phyloP scores from a whole-genome alignment of 2,888 invertebrate genomes.

The Drosophila neutralis region DNA sequence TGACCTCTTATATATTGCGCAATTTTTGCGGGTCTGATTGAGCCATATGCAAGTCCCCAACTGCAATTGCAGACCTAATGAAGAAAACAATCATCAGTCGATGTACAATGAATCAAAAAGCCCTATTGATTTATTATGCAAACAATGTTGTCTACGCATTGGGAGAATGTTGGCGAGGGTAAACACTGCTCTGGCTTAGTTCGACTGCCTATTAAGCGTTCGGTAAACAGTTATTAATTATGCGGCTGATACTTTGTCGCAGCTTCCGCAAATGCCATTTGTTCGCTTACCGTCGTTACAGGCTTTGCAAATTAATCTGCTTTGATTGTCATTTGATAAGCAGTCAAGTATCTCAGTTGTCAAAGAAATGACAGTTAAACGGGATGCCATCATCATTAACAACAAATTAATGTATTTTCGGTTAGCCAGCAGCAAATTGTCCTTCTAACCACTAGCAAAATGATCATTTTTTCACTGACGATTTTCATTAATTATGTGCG shows the following conservation, averaged over 20 bases:
- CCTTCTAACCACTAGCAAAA: background rate
- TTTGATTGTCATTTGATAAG: conserved; percentile 73
- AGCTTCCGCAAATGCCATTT: conserved; percentile 60
- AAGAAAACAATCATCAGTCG: conserved; percentile 65
- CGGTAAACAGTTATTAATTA: conserved; percentile 77
- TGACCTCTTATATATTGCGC: conserved; percentile 51
- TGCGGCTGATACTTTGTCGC: conserved; percentile 41
- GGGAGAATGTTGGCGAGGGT: background rate
- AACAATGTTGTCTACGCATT: conserved; percentile 45
- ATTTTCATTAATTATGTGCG: conserved; percentile 7
- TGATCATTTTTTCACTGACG: background rate
- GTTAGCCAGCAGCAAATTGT: conserved; percentile 1
- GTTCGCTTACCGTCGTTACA: conserved; percentile 46
- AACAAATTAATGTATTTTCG: conserved; percentile 35
- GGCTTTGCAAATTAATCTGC: conserved; percentile 68
- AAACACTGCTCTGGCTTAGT: conserved; percentile 44
- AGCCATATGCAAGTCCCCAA: conserved; percentile 23
- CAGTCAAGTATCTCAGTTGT: conserved; percentile 36
- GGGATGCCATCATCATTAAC: conserved; percentile 42
- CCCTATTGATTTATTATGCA: conserved; percentile 72
- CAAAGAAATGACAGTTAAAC: conserved; percentile 58
- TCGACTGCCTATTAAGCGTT: conserved; percentile 63
- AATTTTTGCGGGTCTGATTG: conserved; percentile 54
- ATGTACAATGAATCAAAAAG: conserved; percentile 37
- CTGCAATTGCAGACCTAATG: conserved; percentile 65